Evolutionary conservation across 2,888 invertebrate genomes (phyloP), one percentile per base, ranked within the genome.

Genomic region (Strigamia crassipes): DNA sequence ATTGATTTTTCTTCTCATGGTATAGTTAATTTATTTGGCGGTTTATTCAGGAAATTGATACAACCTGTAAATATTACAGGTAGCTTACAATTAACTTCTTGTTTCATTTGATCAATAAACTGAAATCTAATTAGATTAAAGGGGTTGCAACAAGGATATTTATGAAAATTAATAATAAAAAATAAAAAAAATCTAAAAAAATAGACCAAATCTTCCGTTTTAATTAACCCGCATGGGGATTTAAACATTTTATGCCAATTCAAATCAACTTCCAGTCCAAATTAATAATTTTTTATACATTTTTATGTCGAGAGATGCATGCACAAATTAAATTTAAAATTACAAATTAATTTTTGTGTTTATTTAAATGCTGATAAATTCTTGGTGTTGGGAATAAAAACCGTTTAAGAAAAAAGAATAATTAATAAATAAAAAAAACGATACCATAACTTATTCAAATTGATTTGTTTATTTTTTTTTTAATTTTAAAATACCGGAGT

Each of bases 1-100:
- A 73, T 73, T 73, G 73, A 73, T 73, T 73, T 73, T 73, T 73
- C 31, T 73, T n/a, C 73, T 3, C 73, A 73, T 27, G 27, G 12
- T 73, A 73, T 73, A 73, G 31, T 73, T 73, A 73, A 73, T 73
- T 73, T 73, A 73, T 73, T 73, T 73, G 73, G 27, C 73, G 31
- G 73, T 73, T 73, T 73, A 73, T 73, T 73, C 73, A 73, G 73
- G 73, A 73, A 73, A 73, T 73, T 73, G 73, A 73, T 73, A 73
- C 27, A 73, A 73, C 73, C 73, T 73, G 73, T 73, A 73, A 66
- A 73, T 73, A 27, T 73, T 73, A 31, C 31, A 73, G 73, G 73
- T 73, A 73, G 73, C 73, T 73, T 73, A 73, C 31, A 73, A 73
- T 73, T 73, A 73, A 73, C 8, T 73, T 73, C 27, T 10, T 73